A percentile compares a stretch with the other conserved stretches of the same genome.
Conservation (phyloP, 2,888 invertebrate genomes). For the Mimas tiliae region DNA sequence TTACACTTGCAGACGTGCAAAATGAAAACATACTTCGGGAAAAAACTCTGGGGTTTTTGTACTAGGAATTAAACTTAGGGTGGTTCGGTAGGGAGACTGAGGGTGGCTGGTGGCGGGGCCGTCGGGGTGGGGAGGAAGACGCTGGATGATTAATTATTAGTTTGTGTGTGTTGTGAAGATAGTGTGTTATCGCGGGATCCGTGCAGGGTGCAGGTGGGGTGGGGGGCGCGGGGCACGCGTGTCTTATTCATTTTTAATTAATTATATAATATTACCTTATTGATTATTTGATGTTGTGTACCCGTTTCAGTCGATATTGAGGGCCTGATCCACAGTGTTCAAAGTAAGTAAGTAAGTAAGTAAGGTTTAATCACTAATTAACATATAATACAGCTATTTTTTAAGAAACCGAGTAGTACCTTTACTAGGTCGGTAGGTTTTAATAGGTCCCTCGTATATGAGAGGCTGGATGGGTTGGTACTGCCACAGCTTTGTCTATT, state of each 20-base stretch:
- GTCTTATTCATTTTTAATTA: slow-evolving; percentile 23
- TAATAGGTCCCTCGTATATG: too few relatives aligned
- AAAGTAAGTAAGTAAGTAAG: too few relatives aligned
- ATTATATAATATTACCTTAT: neutral
- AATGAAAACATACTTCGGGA: slow-evolving; percentile 70
- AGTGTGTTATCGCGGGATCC: slow-evolving; percentile 49
- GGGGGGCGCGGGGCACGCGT: slow-evolving; percentile 22
- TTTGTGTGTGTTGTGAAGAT: slow-evolving; percentile 81
- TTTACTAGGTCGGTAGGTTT: too few relatives aligned
- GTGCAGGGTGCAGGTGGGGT: slow-evolving; percentile 34
- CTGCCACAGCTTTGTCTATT: too few relatives aligned
- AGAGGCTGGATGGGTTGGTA: too few relatives aligned
- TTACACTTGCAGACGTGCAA: slow-evolving; percentile 74
- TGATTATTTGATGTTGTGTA: too few relatives aligned
- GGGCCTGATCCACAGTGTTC: too few relatives aligned
- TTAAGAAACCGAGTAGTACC: too few relatives aligned
- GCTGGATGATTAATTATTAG: slow-evolving; percentile 84
- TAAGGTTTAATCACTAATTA: too few relatives aligned
- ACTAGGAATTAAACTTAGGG: slow-evolving; percentile 78
- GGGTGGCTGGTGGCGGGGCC: slow-evolving; percentile 56
- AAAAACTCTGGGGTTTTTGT: slow-evolving; percentile 65
- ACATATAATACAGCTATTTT: too few relatives aligned
- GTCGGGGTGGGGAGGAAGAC: slow-evolving; percentile 64
- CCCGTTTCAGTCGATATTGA: too few relatives aligned
- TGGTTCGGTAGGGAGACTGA: slow-evolving; percentile 32